Evolutionary conservation across 2,797 vertebrate genomes (phyloP), one percentile per base, ranked within the genome.

Genomic region (Lutjanus argentimaculatus): DNA sequence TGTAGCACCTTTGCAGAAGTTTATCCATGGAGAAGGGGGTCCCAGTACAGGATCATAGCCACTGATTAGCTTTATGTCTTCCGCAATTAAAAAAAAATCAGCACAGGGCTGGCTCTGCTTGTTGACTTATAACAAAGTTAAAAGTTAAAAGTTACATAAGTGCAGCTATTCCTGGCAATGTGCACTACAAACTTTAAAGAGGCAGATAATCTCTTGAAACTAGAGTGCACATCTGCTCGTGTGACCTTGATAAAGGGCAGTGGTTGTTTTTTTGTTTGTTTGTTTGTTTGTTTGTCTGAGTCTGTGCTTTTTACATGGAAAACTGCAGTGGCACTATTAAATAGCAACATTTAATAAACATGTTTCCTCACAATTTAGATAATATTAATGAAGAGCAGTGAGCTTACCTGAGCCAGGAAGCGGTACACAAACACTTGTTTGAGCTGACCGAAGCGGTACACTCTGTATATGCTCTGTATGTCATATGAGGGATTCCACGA

Each of bases 401-500:
- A 64, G 43, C 55, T 80, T 82, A 96, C 98, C 97, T 99, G 98
- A 91, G 98, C 98, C 95, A 99, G 93, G 92, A 99, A 97, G 82
- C 98, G 97, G 94, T 99, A 99, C 11, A 99, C 96, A 75, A 97
- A 99, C 70, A 99, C 98, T 15, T 96, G 93, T 83, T 99, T 99
- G 75, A 89, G 94, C 91, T 99, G 98, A 25, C 98, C 98, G 22
- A 99, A 99, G 87, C 98, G 98, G 90, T 98, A 99, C 64, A 99
- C 98, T 87, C 98, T 96, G 95, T 99, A 99, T 87, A 99, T 98
- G 94, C 98, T 99, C 95, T 99, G 98, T 49, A 99, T 95, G 91
- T 99, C 98, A 10, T 98, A 97, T 0, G 97, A 98, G 0, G 98
- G 98, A 93, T 99, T 99, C 98, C 98, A 99, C 0, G 97, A 99